phyloP scores from a whole-genome alignment of 2,797 vertebrate species.

The Propithecus deckenii region DNA sequence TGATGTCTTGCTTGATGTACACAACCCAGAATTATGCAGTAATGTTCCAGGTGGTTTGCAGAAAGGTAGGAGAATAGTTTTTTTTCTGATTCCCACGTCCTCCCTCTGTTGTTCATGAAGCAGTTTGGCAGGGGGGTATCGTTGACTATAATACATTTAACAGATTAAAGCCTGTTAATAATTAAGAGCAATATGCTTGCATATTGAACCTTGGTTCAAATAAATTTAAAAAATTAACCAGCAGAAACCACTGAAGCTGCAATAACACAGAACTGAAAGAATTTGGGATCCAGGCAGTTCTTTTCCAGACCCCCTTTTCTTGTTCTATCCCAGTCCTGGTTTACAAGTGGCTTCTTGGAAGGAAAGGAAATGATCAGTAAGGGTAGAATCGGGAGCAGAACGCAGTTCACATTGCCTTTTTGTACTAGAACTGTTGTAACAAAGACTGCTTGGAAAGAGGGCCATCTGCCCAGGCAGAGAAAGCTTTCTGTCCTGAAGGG shows the following conservation, averaged over 20 bases:
- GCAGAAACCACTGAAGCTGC: slow-evolving; percentile 4
- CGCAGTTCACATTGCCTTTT: not conserved
- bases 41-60: slow-evolving; percentile 23
- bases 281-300: not conserved
- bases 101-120: slow-evolving; percentile 18
- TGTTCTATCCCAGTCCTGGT: not conserved
- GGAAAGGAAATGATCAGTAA: not conserved
- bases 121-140: not conserved
- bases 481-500: not conserved
- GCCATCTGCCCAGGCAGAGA: slow-evolving; percentile 38
- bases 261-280: not conserved
- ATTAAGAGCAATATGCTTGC: slow-evolving; percentile 57
- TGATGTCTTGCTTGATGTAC: not conserved
- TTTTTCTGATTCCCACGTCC: not conserved
- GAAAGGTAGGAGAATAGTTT: not conserved
- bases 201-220: too few relatives aligned
- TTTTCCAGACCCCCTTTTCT: slow-evolving; percentile 40
- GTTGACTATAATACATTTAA: slow-evolving; percentile 31
- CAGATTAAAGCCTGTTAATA: slow-evolving; percentile 62
- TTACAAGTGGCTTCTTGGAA: not conserved
- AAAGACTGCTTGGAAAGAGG: slow-evolving; percentile 30
- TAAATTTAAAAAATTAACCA: not conserved
- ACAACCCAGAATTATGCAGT: not conserved
- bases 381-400: slow-evolving; percentile 11
- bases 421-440: slow-evolving; percentile 14